Conservation (phyloP, 2,797 vertebrate species). For the Rhynchonycteris naso region DNA sequence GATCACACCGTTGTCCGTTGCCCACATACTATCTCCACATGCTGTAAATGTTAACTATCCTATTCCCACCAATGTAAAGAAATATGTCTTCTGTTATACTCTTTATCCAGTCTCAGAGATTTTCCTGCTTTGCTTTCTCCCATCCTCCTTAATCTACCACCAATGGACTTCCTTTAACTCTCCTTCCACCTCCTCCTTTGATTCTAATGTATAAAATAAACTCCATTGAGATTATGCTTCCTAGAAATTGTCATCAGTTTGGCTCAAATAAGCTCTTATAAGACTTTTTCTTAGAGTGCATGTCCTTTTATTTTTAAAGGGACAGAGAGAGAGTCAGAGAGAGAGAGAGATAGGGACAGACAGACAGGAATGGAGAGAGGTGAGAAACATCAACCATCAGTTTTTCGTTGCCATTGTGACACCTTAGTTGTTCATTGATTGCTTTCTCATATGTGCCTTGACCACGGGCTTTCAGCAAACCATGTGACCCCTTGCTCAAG, state of each 20-base stretch:
- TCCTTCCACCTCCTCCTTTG: background rate
- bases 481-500: too few species aligned
- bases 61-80: background rate
- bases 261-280: background rate
- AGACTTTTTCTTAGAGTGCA: background rate
- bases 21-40: background rate
- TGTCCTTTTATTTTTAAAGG: too few species aligned
- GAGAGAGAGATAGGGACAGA: too few species aligned
- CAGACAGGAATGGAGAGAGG: too few species aligned
- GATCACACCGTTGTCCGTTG: background rate
- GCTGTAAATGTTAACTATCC: background rate
- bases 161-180: background rate
- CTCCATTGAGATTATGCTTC: background rate
- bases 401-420: too few species aligned
- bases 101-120: background rate
- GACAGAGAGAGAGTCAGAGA: too few species aligned
- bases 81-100: background rate
- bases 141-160: background rate
- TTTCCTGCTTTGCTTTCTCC: background rate
- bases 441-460: too few species aligned
- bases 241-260: background rate
- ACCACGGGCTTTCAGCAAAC: too few species aligned
- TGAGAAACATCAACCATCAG: too few species aligned
- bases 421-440: too few species aligned
- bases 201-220: background rate